These are phyloP conservation scores for Protosalanx chinensis DNA, from an alignment of 2,797 vertebrate genomes.

Conservation along the genomic window DNA sequence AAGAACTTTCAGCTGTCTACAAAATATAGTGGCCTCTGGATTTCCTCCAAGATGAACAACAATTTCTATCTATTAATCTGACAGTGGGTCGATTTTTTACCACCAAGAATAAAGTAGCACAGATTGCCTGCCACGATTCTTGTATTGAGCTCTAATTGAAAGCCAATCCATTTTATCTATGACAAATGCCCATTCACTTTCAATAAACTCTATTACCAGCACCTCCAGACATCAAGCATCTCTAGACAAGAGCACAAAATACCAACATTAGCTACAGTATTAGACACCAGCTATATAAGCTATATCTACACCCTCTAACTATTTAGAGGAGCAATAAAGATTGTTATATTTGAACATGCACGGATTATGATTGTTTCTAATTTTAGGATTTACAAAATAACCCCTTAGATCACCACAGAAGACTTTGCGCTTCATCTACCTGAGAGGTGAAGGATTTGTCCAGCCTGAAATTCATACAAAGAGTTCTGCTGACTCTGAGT, in stretches of 20 bases:
- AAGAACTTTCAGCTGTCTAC: background rate
- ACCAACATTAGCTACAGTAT: too few relatives aligned
- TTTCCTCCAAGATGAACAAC: slow-evolving; percentile 41
- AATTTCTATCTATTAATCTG: slow-evolving; percentile 55
- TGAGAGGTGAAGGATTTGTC: background rate
- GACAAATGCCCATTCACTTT: slow-evolving; percentile 49
- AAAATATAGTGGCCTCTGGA: slow-evolving; percentile 22
- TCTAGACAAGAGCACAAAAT: background rate
- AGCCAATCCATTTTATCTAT: slow-evolving; percentile 56
- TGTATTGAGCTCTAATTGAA: slow-evolving; percentile 54
- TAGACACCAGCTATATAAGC: too few relatives aligned
- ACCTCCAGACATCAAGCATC: slow-evolving; percentile 14
- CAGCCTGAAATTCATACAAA: slow-evolving; percentile 29
- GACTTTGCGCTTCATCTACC: background rate
- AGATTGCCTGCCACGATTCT: slow-evolving; percentile 33
- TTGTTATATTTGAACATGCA: too few relatives aligned
- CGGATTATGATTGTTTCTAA: too few relatives aligned
- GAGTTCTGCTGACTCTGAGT: slow-evolving; percentile 35
- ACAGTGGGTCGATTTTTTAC: slow-evolving; percentile 53
- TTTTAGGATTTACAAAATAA: too few relatives aligned
- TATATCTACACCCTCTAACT: too few relatives aligned
- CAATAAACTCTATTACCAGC: slow-evolving; percentile 42
- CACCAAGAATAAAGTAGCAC: slow-evolving; percentile 48
- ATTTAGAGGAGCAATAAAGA: too few relatives aligned
- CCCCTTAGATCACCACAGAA: background rate